Evolutionary conservation across 2,797 vertebrate species (phyloP).

Genomic region (Pygocentrus nattereri): DNA sequence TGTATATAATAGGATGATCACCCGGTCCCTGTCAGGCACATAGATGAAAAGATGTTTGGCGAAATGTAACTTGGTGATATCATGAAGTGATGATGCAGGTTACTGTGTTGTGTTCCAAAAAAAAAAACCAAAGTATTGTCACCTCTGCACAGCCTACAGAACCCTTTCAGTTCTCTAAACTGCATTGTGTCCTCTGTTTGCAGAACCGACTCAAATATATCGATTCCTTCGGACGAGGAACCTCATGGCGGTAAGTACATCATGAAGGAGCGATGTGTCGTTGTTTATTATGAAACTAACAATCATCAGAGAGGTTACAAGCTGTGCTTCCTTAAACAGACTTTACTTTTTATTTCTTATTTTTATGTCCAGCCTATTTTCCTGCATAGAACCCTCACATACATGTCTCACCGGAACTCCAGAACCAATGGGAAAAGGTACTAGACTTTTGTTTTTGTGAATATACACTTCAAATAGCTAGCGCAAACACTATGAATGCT

Average conservation of each 20-base stretch:
- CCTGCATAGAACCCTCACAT: constrained; percentile 91
- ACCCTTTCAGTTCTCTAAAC: not conserved
- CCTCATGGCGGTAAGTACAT: constrained; percentile 87
- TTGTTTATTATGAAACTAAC: not conserved
- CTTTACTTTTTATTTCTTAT: not conserved
- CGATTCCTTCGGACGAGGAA: constrained; percentile 91
- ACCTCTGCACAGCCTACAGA: too few species aligned
- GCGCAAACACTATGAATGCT: not conserved
- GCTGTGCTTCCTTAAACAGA: too few species aligned
- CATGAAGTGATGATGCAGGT: too few species aligned
- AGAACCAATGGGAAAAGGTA: constrained; percentile 90
- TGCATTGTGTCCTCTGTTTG: constrained; percentile 11
- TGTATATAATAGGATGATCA: too few species aligned
- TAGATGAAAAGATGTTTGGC: too few species aligned
- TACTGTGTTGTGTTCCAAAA: too few species aligned
- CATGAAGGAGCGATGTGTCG: not conserved
- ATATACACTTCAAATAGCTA: not conserved
- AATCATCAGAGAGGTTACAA: too few species aligned
- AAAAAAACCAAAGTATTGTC: not conserved
- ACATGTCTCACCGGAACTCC: constrained; percentile 91
- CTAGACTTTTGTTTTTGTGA: not conserved
- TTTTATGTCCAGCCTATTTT: constrained; percentile 89
- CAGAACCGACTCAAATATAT: constrained; percentile 92
- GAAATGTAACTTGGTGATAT: too few species aligned
- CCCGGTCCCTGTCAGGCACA: too few species aligned